Evolutionary conservation across 1,140 invertebrate species (phyloP).

Genomic region (Limonius californicus): DNA sequence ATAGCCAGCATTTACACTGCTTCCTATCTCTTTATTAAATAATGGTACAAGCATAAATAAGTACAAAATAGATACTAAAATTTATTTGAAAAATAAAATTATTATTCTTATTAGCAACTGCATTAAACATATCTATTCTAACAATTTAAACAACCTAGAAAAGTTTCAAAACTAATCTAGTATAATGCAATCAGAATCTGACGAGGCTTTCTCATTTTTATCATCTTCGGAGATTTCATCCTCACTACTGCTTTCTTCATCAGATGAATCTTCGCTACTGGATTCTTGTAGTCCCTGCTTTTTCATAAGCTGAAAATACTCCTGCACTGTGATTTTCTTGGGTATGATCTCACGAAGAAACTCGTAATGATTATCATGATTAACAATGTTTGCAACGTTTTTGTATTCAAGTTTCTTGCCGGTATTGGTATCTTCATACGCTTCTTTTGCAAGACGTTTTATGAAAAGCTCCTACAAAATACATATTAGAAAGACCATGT

Average conservation of each 20-base stretch:
- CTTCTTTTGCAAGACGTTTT: slow-evolving; percentile 58
- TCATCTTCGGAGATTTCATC: background rate
- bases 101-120: too few species aligned
- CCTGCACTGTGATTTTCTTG: slow-evolving; percentile 63
- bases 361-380: slow-evolving; percentile 61
- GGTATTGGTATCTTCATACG: slow-evolving; percentile 50
- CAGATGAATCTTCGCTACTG: slow-evolving; percentile 10
- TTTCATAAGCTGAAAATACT: slow-evolving; percentile 64
- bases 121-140: too few species aligned
- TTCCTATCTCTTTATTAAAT: too few species aligned
- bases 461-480: slow-evolving; percentile 63
- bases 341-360: slow-evolving; percentile 69
- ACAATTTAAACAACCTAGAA: too few species aligned
- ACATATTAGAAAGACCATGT: background rate
- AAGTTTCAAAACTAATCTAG: too few species aligned
- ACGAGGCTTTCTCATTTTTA: too few species aligned
- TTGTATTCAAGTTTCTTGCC: slow-evolving; percentile 59
- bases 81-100: too few species aligned
- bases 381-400: slow-evolving; percentile 64
- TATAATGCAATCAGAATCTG: too few species aligned
- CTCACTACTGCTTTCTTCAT: slow-evolving; percentile 17
- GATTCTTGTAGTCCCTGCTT: slow-evolving; percentile 47
- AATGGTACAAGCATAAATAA: too few species aligned
- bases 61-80: too few species aligned
- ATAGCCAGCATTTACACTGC: too few species aligned